Evolutionary conservation across 1,140 invertebrate species (phyloP).

Genomic region (Berghia stephanieae): DNA sequence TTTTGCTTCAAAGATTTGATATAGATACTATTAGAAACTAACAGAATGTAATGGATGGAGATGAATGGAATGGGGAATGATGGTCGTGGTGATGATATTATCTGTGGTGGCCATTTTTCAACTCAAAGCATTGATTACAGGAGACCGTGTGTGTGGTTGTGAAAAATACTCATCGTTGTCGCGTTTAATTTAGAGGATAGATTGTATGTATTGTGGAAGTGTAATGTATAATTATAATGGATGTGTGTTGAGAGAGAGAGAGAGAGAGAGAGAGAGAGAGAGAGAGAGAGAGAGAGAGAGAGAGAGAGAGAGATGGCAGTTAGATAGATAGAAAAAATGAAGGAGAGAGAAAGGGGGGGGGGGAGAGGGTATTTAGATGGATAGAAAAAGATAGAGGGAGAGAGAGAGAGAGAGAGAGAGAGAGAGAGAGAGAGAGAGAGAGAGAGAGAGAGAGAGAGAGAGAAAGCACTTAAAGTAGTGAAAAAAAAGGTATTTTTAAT

Average conservation of each 20-base stretch:
- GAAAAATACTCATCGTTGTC: too few species aligned
- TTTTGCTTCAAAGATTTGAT: too few species aligned
- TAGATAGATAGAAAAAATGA: too few species aligned
- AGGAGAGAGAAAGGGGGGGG: neutral
- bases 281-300: conserved; percentile 3
- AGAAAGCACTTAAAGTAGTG: too few species aligned
- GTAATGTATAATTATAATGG: too few species aligned
- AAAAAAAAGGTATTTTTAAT: too few species aligned
- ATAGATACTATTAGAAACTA: too few species aligned
- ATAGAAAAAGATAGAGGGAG: neutral
- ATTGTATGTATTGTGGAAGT: neutral
- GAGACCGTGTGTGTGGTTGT: too few species aligned
- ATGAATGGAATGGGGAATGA: neutral
- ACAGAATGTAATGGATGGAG: neutral
- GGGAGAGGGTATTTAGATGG: neutral
- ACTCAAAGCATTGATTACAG: neutral
- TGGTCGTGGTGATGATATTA: neutral
- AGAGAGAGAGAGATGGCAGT: neutral
- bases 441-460: conserved; percentile 9
- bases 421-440: neutral
- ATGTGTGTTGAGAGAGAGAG: neutral
- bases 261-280: conserved; percentile 9
- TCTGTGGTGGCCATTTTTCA: neutral
- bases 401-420: neutral
- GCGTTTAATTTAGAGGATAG: too few species aligned